Base-by-base conservation (phyloP, 2,888 invertebrate species). In the Acronicta leporina region DNA sequence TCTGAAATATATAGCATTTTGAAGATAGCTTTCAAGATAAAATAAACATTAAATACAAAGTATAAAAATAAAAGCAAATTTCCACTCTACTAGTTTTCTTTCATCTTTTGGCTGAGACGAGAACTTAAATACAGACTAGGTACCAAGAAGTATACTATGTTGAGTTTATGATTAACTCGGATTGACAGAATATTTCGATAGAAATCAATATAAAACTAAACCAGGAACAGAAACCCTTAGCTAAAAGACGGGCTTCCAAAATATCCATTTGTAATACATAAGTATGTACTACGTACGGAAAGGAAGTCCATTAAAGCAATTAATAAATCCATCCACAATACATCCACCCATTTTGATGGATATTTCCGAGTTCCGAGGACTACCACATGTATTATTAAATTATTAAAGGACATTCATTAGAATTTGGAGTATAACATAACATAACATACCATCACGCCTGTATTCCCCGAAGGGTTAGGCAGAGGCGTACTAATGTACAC, bases 1-100 rank as follows among this genome's bases (percentile, higher is more conserved):
- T 38, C 41, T n/a, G 40, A 42, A 66, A 73, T 45, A 73, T 73
- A 61, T 73, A 62, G 55, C 52, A 15, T 44, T 69, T 72, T 33
- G 46, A 56, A 56, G 27, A 61, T 53, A 56, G 47, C 30, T 55
- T 46, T 52, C 16, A 20, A 25, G 41, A 35, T 52, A 47, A 33
- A 55, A 35, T 20, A 20, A 20, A 51, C 35, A 13, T 35, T 13
- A 13, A 38, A n/a, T 38, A 38, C 7, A n/a, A n/a, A 38, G 38
- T 33, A 33, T 33, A 33, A 30, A 30, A 30, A 33, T 33, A 33
- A 33, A 33, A 11, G 33, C 33, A 11, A 33, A 2, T 33, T 11
- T 11, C 11, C 11, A 11, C 33, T 33, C 33, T 33, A 33, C 33
- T n/a, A 33, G 33, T 33, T 33, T 33, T 33, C 11, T 33, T 33